Evolutionary conservation across 2,888 invertebrate genomes (phyloP).

Genomic region (Hermaeophaga mercurialis): DNA sequence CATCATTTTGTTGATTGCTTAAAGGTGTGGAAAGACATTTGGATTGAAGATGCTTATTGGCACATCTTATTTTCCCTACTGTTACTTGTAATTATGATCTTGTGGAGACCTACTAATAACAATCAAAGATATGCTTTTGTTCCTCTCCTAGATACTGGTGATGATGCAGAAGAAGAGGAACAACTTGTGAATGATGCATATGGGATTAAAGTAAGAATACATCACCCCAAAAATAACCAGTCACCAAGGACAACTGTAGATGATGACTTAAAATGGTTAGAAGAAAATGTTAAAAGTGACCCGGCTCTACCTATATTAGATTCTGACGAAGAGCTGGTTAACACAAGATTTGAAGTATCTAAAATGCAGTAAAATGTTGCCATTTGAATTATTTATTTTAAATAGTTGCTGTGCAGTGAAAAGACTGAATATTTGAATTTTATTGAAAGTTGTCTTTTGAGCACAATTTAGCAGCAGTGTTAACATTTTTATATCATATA

Average conservation of each 20-base stretch:
- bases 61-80: slow-evolving; percentile 89
- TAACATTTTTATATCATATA: too few species aligned
- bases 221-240: slow-evolving; percentile 53
- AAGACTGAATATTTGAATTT: slow-evolving; percentile 4
- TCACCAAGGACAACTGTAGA: slow-evolving; percentile 65
- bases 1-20: slow-evolving; percentile 78
- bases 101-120: slow-evolving; percentile 95
- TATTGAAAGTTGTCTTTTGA: background rate
- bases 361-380: slow-evolving; percentile 75
- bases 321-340: slow-evolving; percentile 83
- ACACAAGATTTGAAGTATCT: slow-evolving; percentile 84
- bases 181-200: slow-evolving; percentile 86
- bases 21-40: slow-evolving; percentile 87
- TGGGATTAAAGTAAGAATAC: slow-evolving; percentile 75
- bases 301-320: slow-evolving; percentile 72
- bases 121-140: slow-evolving; percentile 95
- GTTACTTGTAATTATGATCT: slow-evolving; percentile 88
- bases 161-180: slow-evolving; percentile 78
- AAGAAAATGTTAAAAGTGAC: slow-evolving; percentile 86
- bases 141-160: slow-evolving; percentile 84
- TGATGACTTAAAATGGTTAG: slow-evolving; percentile 88
- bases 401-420: background rate
- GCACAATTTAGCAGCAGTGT: background rate
- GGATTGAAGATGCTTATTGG: slow-evolving; percentile 97
- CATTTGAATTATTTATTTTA: slow-evolving; percentile 5